Percentiles rank a stretch among this genome's conserved stretches.
These are phyloP conservation scores for Centrocercus urophasianus DNA, from an alignment of 2,113 vertebrate species.

Conservation along the genomic window DNA sequence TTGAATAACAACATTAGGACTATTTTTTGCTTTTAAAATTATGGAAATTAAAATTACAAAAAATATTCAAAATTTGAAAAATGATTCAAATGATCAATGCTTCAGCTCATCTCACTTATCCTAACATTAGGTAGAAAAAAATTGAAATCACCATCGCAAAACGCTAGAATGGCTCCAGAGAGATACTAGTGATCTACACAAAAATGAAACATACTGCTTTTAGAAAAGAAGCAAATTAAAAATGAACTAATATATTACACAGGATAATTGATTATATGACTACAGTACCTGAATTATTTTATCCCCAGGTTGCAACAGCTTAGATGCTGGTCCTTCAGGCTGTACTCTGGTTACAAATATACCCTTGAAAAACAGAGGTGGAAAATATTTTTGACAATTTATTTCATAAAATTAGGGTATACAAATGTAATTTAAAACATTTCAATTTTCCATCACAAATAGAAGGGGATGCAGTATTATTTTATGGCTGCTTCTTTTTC, in stretches of 20 bases:
- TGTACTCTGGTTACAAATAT: conserved; percentile 99
- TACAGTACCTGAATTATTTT: conserved; percentile 90
- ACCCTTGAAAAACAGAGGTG: conserved; percentile 81
- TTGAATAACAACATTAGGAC: neutral
- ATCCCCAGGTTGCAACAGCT: conserved; percentile 94
- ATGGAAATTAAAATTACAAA: neutral
- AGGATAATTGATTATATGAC: neutral
- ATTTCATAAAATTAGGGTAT: neutral
- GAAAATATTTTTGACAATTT: neutral
- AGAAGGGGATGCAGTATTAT: neutral
- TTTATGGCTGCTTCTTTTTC: neutral
- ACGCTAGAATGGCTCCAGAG: neutral
- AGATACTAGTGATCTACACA: neutral
- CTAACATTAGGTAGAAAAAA: neutral
- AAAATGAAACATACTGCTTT: neutral
- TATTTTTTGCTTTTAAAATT: neutral
- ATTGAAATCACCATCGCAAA: neutral
- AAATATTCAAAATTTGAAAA: neutral
- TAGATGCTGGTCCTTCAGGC: conserved; percentile 93
- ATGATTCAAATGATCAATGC: neutral
- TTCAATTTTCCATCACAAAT: neutral
- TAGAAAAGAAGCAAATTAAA: neutral
- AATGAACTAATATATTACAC: neutral
- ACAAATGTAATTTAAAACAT: neutral
- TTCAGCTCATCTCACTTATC: neutral